Evolutionary conservation across 2,797 vertebrate genomes (phyloP), one percentile per base, ranked within the genome.

Genomic region (Pelochelys cantorii): DNA sequence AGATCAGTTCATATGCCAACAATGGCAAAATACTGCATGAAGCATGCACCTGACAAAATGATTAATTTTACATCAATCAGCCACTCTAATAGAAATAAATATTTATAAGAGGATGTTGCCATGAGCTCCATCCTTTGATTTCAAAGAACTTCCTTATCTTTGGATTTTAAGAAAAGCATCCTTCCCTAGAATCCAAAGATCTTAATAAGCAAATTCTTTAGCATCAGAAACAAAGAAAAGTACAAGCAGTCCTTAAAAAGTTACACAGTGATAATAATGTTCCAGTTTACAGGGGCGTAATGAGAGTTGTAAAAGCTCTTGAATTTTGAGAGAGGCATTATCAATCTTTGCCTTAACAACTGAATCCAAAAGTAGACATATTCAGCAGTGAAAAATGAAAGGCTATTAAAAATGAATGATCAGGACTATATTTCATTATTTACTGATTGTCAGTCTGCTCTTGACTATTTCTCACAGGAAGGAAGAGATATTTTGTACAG

Each of bases 11-110:
- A 11, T 87, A 62, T 48, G 53, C 14, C 52, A 34, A 80, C 68
- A 92, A 84, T 6, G 4, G 25, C 68, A 93, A 94, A 89, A 86
- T 48, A 91, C 85, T 22, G 14, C 25, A 89, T 29, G 56, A 42
- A 85, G 82, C 27, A 31, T 15, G 55, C 31, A 62, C 62, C 11
- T 79, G 42, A 87, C 5, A 90, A 65, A 0, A 0, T 25, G 27
- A 91, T 90, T 95, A 96, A 94, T 85, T 88, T 74, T 82, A 71
- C 37, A 75, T 62, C 85, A 87, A 75, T 65, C 77, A 71, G 74
- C 27, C 62, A 71, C 23, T 90, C 20, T 54, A 94, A 90, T 1
- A 29, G 90, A 85, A 79, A 56, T 74, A 80, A 78, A 54, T 57
- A 81, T 93, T 57, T 93, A 3, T 57, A 94, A 87, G 3, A 87